A percentile compares a stretch with the other conserved stretches of the same genome.
phyloP scores from a whole-genome alignment of 2,888 invertebrate species.

The Caenorhabditis sp. region DNA sequence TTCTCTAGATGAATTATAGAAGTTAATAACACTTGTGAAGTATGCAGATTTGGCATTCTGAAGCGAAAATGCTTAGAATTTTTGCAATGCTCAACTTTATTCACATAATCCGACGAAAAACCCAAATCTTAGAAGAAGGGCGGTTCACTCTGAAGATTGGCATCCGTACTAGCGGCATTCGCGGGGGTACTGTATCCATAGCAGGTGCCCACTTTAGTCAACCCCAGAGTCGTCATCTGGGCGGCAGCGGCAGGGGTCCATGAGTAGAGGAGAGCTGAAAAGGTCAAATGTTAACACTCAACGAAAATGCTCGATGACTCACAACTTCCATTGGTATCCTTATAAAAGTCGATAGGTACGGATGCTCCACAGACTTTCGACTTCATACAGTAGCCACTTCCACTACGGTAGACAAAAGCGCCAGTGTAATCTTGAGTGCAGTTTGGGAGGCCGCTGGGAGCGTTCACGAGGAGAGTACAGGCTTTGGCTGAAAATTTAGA shows the following conservation, averaged over 20 bases:
- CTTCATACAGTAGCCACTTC: conserved; percentile 45
- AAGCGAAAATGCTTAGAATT: neutral
- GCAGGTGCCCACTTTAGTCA: conserved; percentile 32
- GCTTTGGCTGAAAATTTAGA: conserved; percentile 1
- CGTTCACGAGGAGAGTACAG: neutral
- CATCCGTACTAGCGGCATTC: conserved; percentile 12
- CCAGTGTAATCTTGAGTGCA: conserved; percentile 6
- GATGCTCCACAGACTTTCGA: conserved; percentile 28
- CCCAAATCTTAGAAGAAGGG: neutral
- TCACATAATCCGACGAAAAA: neutral
- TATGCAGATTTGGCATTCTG: too few species aligned
- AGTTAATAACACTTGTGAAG: too few species aligned
- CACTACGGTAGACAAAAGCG: conserved; percentile 10
- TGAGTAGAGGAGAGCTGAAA: conserved; percentile 38
- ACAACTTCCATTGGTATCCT: conserved; percentile 5
- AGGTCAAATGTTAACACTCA: neutral
- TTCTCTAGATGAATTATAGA: too few species aligned
- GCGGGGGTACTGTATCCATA: conserved; percentile 37
- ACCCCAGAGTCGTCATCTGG: neutral
- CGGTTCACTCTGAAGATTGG: neutral
- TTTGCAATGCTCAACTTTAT: neutral
- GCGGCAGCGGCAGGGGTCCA: conserved; percentile 10
- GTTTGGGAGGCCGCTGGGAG: neutral
- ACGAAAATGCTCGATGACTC: neutral
- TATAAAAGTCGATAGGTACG: neutral